A percentile compares a stretch with the other conserved stretches of the same genome.
phyloP scores from a whole-genome alignment of 2,888 invertebrate genomes.

The Nomada hirtipes region DNA sequence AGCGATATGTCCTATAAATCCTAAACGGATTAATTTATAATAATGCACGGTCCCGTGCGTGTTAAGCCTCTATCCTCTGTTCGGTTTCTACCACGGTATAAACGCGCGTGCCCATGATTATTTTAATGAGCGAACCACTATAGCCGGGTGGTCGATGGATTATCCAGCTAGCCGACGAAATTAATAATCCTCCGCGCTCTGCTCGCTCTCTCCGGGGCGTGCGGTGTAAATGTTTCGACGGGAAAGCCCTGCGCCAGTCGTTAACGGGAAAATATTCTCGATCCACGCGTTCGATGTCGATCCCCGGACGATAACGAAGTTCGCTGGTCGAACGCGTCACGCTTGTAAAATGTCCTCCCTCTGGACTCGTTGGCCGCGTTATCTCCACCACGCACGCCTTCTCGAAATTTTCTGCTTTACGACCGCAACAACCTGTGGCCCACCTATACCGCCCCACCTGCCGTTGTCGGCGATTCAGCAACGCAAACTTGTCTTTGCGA shows the following conservation, averaged over 20 bases:
- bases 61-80: constrained; percentile 54
- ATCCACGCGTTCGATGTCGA: constrained; percentile 34
- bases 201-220: constrained; percentile 17
- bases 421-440: constrained; percentile 47
- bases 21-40: constrained; percentile 75
- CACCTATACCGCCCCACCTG: background rate
- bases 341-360: constrained; percentile 34
- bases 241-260: constrained; percentile 37
- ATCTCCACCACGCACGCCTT: constrained; percentile 37
- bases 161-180: constrained; percentile 69
- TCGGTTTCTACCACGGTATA: constrained; percentile 48
- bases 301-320: constrained; percentile 40
- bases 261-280: constrained; percentile 65
- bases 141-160: constrained; percentile 70
- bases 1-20: constrained; percentile 68
- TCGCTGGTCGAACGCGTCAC: constrained; percentile 18
- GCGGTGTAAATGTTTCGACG: constrained; percentile 52
- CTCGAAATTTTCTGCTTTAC: constrained; percentile 34
- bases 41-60: constrained; percentile 68
- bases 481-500: background rate
- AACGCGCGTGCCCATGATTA: constrained; percentile 70
- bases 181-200: constrained; percentile 67
- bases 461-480: background rate
- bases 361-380: constrained; percentile 28
- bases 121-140: constrained; percentile 72